Percentiles rank a stretch among this genome's conserved stretches.
Conservation (phyloP, 2,797 vertebrate species). For the Malacoraja senta region DNA sequence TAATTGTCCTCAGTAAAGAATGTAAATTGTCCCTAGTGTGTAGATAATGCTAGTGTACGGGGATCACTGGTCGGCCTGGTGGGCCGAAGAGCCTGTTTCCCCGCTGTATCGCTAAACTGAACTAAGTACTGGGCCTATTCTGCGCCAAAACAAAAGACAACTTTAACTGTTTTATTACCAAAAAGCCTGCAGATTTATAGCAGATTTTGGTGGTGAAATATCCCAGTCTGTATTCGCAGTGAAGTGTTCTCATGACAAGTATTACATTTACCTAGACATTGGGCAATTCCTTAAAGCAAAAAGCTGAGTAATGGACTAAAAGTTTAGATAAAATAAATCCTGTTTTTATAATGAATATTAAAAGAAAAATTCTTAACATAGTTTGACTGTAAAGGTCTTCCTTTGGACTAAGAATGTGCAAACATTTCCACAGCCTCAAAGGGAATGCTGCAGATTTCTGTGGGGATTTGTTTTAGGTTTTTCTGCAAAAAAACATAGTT, state of each 20-base stretch:
- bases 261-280: conserved; percentile 8
- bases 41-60: too few species aligned
- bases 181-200: conserved; percentile 17
- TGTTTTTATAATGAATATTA: conserved; percentile 21
- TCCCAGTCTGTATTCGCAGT: not conserved
- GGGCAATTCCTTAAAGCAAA: not conserved
- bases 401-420: conserved; percentile 31
- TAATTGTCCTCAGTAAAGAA: too few species aligned
- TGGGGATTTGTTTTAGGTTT: conserved; percentile 17
- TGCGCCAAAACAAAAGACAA: conserved; percentile 7
- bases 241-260: conserved; percentile 3
- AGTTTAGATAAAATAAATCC: conserved; percentile 11
- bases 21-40: too few species aligned
- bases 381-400: conserved; percentile 32
- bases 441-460: conserved; percentile 34
- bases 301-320: conserved; percentile 12
- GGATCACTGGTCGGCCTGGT: too few species aligned
- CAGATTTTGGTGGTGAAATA: conserved; percentile 33
- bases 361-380: conserved; percentile 31
- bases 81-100: too few species aligned
- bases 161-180: conserved; percentile 29
- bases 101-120: too few species aligned
- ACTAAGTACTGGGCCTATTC: conserved; percentile 23
- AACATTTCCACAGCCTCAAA: conserved; percentile 27
- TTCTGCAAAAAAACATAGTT: conserved; percentile 27